Evolutionary conservation across 2,797 vertebrate species (phyloP).

Genomic region (Myotis daubentonii): DNA sequence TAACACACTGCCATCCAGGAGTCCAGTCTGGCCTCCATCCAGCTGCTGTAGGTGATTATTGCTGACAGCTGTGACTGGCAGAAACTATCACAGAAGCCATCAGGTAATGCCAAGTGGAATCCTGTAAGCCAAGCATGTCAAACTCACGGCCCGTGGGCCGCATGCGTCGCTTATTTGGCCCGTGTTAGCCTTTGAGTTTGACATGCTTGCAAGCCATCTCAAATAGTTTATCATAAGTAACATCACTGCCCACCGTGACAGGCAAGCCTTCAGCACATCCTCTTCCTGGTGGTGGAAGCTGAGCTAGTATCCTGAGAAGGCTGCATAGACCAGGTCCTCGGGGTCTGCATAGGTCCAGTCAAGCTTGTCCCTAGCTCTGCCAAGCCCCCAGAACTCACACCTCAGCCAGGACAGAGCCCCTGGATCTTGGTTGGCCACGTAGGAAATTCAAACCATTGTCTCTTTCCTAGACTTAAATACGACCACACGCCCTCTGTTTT

Average conservation of each 20-base stretch:
- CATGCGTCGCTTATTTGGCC: too few relatives aligned
- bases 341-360: not conserved
- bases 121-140: not conserved
- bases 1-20: not conserved
- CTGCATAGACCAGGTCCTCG: not conserved
- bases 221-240: not conserved
- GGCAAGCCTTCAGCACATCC: not conserved
- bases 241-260: not conserved
- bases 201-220: not conserved
- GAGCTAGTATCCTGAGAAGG: not conserved
- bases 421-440: not conserved
- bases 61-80: not conserved
- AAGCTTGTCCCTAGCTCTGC: not conserved
- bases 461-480: not conserved
- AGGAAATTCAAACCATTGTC: not conserved
- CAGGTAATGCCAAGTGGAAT: not conserved
- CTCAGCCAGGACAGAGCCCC: not conserved
- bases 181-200: too few relatives aligned
- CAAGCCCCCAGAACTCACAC: not conserved
- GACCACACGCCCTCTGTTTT: not conserved
- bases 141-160: too few relatives aligned
- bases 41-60: not conserved
- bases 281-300: not conserved
- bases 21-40: not conserved
- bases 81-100: not conserved